phyloP scores from a whole-genome alignment of 2,888 invertebrate genomes.

The Pinctada fucata region DNA sequence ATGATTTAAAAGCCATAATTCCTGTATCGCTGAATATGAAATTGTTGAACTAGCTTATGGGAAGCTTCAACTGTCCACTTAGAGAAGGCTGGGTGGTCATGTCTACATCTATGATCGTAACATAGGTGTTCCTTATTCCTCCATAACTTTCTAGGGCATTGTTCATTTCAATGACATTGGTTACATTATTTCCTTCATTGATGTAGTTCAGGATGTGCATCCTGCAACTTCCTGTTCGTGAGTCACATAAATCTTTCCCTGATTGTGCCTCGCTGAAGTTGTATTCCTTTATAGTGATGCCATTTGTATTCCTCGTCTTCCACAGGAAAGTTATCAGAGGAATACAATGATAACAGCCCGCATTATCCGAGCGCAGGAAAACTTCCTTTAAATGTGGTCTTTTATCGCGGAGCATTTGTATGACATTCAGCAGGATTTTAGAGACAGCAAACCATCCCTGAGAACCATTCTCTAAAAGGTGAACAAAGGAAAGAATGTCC shows the following conservation, averaged over 20 bases:
- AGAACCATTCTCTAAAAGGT: constrained; percentile 14
- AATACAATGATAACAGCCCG: constrained; percentile 19
- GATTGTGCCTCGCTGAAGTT: constrained; percentile 24
- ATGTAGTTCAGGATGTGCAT: constrained; percentile 22
- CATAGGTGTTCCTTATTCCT: constrained; percentile 16
- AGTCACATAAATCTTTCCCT: constrained; percentile 26
- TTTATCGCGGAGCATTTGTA: neutral
- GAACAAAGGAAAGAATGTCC: constrained; percentile 12
- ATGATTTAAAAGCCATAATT: constrained; percentile 9
- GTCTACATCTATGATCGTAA: neutral
- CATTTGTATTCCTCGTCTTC: constrained; percentile 1
- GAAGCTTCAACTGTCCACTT: constrained; percentile 13
- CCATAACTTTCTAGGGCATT: constrained; percentile 16
- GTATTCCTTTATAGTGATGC: constrained; percentile 8
- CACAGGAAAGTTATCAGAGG: constrained; percentile 24
- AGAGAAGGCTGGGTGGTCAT: neutral
- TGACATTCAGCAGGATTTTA: constrained; percentile 8
- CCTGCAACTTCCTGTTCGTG: constrained; percentile 15
- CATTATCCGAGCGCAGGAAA: constrained; percentile 20
- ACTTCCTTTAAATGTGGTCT: constrained; percentile 10
- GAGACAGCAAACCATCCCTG: constrained; percentile 23
- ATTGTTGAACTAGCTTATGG: constrained; percentile 18
- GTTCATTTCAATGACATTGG: constrained; percentile 8
- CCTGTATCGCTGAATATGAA: constrained; percentile 20
- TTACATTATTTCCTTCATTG: constrained; percentile 22